Percentiles rank a stretch among this genome's conserved stretches.
phyloP scores from a whole-genome alignment of 2,113 vertebrate genomes.

The Hypanus sabinus region DNA sequence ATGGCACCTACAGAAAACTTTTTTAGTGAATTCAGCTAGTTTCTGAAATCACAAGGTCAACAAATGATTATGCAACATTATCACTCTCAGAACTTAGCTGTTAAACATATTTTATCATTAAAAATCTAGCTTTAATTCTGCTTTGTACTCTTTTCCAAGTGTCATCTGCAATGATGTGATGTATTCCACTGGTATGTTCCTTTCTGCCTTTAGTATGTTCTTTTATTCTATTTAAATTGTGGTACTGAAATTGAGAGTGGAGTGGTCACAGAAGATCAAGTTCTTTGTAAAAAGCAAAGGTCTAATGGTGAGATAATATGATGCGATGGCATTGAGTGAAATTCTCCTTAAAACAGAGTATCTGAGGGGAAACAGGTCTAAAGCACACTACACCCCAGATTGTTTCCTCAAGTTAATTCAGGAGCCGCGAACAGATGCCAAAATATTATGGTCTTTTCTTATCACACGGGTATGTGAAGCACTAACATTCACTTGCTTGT shows the following conservation, averaged over 20 bases:
- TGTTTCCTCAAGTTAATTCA: conserved; percentile 39
- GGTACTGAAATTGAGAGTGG: no score
- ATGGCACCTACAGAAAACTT: neutral
- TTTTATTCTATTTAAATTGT: neutral
- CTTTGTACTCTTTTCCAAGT: neutral
- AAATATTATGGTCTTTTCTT: conserved; percentile 45
- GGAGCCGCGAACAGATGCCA: conserved; percentile 37
- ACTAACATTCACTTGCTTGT: conserved; percentile 51
- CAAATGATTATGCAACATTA: neutral
- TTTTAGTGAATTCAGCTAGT: neutral
- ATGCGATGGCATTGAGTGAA: neutral
- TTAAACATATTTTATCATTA: neutral
- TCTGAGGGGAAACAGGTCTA: neutral
- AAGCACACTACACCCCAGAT: neutral
- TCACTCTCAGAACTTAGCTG: neutral
- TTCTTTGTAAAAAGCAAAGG: neutral
- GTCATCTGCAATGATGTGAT: neutral
- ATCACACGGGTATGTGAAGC: conserved; percentile 50
- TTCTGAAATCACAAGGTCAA: neutral
- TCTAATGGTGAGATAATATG: neutral
- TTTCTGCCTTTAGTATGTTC: neutral
- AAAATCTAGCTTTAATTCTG: neutral
- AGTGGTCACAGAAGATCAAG: neutral
- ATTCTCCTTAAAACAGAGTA: neutral
- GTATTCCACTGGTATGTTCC: no score